Conservation (phyloP, 2,113 vertebrate species). For the Anser brachyrhynchus region DNA sequence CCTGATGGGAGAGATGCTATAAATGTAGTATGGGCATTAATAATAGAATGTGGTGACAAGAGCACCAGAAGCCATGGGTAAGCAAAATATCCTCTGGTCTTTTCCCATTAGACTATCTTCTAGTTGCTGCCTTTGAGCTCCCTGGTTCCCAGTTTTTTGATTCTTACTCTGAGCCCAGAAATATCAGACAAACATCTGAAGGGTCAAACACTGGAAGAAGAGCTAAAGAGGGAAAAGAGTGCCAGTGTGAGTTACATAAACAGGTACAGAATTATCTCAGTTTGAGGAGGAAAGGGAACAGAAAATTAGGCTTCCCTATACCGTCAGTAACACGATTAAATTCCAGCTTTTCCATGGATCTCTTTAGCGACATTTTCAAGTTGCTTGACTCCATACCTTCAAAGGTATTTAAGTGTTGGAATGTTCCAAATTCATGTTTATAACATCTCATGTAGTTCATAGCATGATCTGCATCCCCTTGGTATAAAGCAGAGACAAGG, state of each 20-base stretch:
- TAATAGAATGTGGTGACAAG: background rate
- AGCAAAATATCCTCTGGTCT: background rate
- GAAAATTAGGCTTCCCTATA: background rate
- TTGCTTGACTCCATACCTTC: background rate
- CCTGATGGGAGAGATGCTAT: background rate
- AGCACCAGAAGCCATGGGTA: background rate
- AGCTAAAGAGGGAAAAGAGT: background rate
- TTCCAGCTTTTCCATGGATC: background rate
- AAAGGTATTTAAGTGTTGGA: background rate
- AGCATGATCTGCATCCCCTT: background rate
- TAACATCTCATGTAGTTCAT: background rate
- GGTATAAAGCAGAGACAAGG: background rate
- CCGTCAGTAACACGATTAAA: fast-evolving
- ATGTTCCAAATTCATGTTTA: background rate
- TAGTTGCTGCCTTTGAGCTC: background rate
- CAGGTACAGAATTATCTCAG: background rate
- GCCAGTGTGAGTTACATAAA: background rate
- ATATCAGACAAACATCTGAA: background rate
- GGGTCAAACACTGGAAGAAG: background rate
- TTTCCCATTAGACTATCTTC: background rate
- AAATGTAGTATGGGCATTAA: background rate
- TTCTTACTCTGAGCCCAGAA: background rate
- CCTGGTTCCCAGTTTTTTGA: background rate
- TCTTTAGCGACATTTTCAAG: background rate
- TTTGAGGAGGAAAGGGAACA: background rate